phyloP scores from a whole-genome alignment of 1,140 invertebrate species.

The Metopolophium dirhodum region DNA sequence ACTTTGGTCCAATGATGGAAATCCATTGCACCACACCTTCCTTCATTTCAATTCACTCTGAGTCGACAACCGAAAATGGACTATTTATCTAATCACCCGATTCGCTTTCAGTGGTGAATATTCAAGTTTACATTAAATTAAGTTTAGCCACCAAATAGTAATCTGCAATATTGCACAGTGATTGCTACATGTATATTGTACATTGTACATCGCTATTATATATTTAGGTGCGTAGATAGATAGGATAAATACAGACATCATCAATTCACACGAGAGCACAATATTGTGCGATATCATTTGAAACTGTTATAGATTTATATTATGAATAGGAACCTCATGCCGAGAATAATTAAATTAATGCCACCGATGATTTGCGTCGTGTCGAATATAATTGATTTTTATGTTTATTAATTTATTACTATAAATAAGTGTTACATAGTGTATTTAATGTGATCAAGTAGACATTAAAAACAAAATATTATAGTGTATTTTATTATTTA shows the following conservation, averaged over 20 bases:
- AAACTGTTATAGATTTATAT: not conserved
- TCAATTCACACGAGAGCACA: constrained; percentile 1
- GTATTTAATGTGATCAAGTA: not conserved
- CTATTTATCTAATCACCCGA: not conserved
- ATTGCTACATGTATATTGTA: not conserved
- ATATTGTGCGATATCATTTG: not conserved
- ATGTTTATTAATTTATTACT: not conserved
- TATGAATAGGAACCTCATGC: not conserved
- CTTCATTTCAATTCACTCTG: not conserved
- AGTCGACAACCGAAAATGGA: not conserved
- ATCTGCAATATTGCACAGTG: not conserved
- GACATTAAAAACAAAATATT: not conserved
- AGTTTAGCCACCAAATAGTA: not conserved
- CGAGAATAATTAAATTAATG: constrained; percentile 10
- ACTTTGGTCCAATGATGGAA: not conserved
- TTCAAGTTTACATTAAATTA: not conserved
- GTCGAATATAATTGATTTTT: not conserved
- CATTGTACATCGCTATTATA: not conserved
- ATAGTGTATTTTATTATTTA: not conserved
- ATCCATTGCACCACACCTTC: not conserved
- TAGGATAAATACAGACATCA: not conserved
- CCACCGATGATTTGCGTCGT: not conserved
- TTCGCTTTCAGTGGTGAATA: not conserved
- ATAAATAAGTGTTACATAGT: not conserved
- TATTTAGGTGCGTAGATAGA: not conserved